These are phyloP conservation scores for Brachypterus glaber DNA, from an alignment of 2,888 invertebrate genomes.

Conservation along the genomic window DNA sequence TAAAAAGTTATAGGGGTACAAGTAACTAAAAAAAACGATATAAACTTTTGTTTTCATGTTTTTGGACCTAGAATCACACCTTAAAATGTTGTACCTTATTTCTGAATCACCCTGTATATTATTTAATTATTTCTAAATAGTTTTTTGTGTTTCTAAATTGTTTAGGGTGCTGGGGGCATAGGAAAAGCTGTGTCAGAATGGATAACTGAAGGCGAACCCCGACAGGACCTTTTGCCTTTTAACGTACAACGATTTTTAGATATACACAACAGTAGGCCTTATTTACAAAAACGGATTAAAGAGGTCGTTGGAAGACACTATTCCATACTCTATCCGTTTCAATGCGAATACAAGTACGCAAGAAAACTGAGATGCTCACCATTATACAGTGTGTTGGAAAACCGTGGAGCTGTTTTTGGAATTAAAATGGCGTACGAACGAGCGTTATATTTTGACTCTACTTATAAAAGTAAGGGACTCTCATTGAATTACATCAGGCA, in stretches of 20 bases:
- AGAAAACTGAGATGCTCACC: slow-evolving; percentile 57
- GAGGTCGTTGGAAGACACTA: slow-evolving; percentile 58
- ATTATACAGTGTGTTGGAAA: slow-evolving; percentile 55
- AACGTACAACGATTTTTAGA: slow-evolving; percentile 57
- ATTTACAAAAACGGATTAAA: slow-evolving; percentile 51
- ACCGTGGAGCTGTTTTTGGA: slow-evolving; percentile 56
- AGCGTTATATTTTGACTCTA: slow-evolving; percentile 56
- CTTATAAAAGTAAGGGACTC: slow-evolving; percentile 44
- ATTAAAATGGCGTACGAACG: slow-evolving; percentile 64
- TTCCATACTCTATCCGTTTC: slow-evolving; percentile 48
- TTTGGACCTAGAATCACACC: too few relatives aligned
- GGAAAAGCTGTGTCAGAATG: slow-evolving; percentile 60
- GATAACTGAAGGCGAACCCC: slow-evolving; percentile 56
- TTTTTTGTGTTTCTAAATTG: background rate
- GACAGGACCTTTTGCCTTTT: slow-evolving; percentile 51
- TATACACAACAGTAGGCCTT: slow-evolving; percentile 55
- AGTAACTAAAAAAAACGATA: too few relatives aligned
- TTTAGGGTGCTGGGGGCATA: slow-evolving; percentile 55
- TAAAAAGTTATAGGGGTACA: too few relatives aligned
- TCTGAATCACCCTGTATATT: too few relatives aligned
- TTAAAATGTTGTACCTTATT: too few relatives aligned
- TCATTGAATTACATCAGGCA: too few relatives aligned
- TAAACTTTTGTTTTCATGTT: too few relatives aligned
- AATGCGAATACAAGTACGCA: slow-evolving; percentile 52
- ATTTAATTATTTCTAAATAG: background rate